Percentiles rank a stretch among this genome's conserved stretches.
phyloP scores from a whole-genome alignment of 2,888 invertebrate species.

The Lycophotia porphyrea region DNA sequence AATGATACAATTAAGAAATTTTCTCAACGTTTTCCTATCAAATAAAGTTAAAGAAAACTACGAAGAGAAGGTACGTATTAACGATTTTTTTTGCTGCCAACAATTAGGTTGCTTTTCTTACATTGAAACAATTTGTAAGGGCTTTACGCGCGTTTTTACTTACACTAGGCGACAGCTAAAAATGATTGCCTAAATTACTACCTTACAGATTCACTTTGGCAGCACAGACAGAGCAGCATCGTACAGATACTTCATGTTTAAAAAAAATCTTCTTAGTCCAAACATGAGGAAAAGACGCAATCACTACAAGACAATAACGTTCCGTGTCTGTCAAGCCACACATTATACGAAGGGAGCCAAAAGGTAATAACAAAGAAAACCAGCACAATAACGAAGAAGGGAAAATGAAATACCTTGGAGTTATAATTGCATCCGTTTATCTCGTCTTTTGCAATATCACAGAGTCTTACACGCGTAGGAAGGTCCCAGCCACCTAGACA shows the following conservation, averaged over 20 bases:
- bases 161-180: too few relatives aligned
- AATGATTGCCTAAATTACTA: too few relatives aligned
- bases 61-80: too few relatives aligned
- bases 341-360: slow-evolving; percentile 4
- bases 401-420: slow-evolving; percentile 16
- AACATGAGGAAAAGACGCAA: not conserved
- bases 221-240: too few relatives aligned
- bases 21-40: too few relatives aligned
- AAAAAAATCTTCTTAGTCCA: not conserved
- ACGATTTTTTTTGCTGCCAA: too few relatives aligned
- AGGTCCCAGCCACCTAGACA: slow-evolving; percentile 2
- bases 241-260: not conserved
- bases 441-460: slow-evolving; percentile 5
- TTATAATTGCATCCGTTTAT: slow-evolving; percentile 19
- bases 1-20: too few relatives aligned
- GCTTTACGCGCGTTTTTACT: too few relatives aligned
- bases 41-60: too few relatives aligned
- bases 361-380: slow-evolving; percentile 23
- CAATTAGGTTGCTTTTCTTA: too few relatives aligned
- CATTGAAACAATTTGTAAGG: too few relatives aligned
- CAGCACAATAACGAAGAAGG: slow-evolving; percentile 11
- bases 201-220: not conserved
- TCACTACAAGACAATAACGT: not conserved
- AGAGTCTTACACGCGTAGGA: slow-evolving; percentile 7
- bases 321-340: not conserved